A percentile compares a stretch with the other conserved stretches of the same genome.
These are phyloP conservation scores for Ophion ventricosus DNA, from an alignment of 2,888 invertebrate species.

Conservation along the genomic window DNA sequence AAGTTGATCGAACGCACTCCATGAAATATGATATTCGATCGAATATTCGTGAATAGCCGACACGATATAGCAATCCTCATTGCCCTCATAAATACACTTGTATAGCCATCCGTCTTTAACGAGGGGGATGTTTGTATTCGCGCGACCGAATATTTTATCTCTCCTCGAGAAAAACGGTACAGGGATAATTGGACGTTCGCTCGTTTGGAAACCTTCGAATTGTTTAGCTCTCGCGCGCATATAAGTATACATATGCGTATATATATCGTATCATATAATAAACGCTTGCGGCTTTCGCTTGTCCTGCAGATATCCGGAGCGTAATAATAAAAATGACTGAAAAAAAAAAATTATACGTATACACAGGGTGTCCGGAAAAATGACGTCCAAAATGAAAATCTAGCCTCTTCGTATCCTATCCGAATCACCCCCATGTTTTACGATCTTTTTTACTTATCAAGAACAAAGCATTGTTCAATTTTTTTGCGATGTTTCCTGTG, in stretches of 20 bases:
- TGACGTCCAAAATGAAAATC: not conserved
- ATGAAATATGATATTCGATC: not conserved
- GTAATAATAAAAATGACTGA: conserved; percentile 43
- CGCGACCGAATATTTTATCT: conserved; percentile 47
- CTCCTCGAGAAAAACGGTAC: conserved; percentile 28
- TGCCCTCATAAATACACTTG: conserved; percentile 1
- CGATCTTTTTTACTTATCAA: too few relatives aligned
- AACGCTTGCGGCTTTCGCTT: conserved; percentile 24
- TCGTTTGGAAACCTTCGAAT: conserved; percentile 52
- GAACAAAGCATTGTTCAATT: too few relatives aligned
- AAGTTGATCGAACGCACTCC: not conserved
- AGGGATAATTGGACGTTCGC: conserved; percentile 53
- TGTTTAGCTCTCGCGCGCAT: conserved; percentile 47
- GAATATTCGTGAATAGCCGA: conserved; percentile 2
- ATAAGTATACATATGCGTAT: not conserved
- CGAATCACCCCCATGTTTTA: too few relatives aligned
- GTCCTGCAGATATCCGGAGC: conserved; percentile 19
- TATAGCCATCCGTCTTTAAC: conserved; percentile 14
- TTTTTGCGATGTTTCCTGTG: too few relatives aligned
- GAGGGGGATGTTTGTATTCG: conserved; percentile 40
- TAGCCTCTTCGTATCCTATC: too few relatives aligned
- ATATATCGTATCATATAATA: conserved; percentile 28
- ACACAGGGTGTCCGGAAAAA: not conserved
- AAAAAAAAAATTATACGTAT: conserved; percentile 19
- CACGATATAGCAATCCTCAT: not conserved